phyloP scores from a whole-genome alignment of 2,113 vertebrate genomes.

The Climacteris rufus region DNA sequence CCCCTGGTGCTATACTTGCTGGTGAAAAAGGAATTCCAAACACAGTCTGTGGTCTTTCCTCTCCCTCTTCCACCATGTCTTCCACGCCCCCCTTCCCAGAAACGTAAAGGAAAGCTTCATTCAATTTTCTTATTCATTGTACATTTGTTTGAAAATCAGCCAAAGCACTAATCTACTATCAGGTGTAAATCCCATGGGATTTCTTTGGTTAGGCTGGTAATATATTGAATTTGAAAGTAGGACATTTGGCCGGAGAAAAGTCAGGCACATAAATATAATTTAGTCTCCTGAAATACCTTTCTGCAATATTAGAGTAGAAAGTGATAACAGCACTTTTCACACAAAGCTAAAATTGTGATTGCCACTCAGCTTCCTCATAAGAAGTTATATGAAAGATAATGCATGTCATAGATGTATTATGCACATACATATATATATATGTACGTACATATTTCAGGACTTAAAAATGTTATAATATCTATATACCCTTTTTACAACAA shows the following conservation, averaged over 20 bases:
- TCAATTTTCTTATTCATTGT: neutral
- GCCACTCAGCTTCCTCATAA: neutral
- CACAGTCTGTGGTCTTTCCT: neutral
- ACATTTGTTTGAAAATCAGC: constrained; percentile 6
- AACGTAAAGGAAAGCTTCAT: constrained; percentile 2
- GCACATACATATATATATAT: neutral
- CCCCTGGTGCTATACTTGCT: constrained; percentile 1
- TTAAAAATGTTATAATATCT: neutral
- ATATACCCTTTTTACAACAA: neutral
- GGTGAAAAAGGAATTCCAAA: constrained; percentile 30
- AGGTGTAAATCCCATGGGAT: neutral
- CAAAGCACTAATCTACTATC: neutral
- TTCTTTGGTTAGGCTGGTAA: neutral
- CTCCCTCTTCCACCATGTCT: no score
- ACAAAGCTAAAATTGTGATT: neutral
- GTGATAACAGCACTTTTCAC: neutral
- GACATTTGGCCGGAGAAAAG: constrained; percentile 8
- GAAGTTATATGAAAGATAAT: neutral
- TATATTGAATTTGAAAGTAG: constrained; percentile 5
- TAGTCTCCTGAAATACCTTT: neutral
- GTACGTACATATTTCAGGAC: neutral
- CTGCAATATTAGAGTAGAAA: neutral
- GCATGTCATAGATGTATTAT: neutral
- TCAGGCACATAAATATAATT: neutral
- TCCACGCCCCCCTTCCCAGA: neutral